A percentile compares a stretch with the other conserved stretches of the same genome.
Evolutionary conservation across 2,113 vertebrate species (phyloP).

Genomic region (Thinocorus orbignyianus): DNA sequence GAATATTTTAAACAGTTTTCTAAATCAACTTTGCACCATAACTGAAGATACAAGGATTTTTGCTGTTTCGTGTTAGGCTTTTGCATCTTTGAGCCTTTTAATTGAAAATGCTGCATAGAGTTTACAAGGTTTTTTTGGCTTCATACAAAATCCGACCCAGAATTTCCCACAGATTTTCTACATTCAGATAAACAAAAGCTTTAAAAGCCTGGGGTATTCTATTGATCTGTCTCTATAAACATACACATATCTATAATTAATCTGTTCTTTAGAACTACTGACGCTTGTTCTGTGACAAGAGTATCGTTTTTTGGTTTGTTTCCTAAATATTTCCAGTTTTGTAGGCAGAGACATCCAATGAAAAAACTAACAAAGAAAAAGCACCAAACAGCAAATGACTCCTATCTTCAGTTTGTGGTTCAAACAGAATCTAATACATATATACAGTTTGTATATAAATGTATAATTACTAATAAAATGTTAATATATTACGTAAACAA

Average conservation of each 20-base stretch:
- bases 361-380: constrained; percentile 27
- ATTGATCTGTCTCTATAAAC: not conserved
- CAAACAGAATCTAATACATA: constrained; percentile 59
- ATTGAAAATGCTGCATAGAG: not conserved
- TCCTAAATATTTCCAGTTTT: constrained; percentile 21
- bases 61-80: constrained; percentile 72
- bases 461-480: constrained; percentile 29
- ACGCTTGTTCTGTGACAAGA: not conserved
- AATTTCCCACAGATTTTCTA: constrained; percentile 25
- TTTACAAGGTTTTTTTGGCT: not conserved
- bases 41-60: constrained; percentile 77
- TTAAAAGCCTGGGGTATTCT: constrained; percentile 14
- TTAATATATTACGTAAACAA: constrained; percentile 57
- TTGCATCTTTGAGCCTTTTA: not conserved
- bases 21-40: constrained; percentile 46
- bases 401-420: constrained; percentile 76
- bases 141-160: not conserved
- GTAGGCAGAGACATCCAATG: not conserved
- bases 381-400: constrained; percentile 74
- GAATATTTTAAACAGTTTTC: constrained; percentile 39
- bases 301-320: not conserved
- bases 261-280: constrained; percentile 25
- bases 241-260: not conserved
- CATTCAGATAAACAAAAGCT: constrained; percentile 24
- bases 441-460: constrained; percentile 45